Evolutionary conservation across 2,888 invertebrate species (phyloP), one percentile per base, ranked within the genome.

Genomic region (Pandemis heparana): DNA sequence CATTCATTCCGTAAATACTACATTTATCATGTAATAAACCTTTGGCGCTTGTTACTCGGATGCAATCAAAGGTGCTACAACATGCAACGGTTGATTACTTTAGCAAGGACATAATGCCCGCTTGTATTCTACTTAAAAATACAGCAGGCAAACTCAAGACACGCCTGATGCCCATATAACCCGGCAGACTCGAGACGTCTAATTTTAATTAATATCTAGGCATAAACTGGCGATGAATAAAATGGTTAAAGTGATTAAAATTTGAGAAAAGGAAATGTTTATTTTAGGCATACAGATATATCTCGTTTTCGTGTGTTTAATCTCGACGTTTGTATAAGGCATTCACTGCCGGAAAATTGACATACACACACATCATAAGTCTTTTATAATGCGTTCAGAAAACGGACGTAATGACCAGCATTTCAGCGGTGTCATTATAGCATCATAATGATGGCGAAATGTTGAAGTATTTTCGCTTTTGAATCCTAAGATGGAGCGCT

Each of bases 151-250:
- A 67, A 64, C 59, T 71, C 66, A 48, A 53, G 64, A 41, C 38
- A 38, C 73, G 70, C 63, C 60, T 43, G 12, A 32, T 51, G 69
- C 72, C 68, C 59, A 64, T 41, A 14, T 53, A 18, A 64, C 56
- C 64, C 48, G 14, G 39, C 64, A 59, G 71, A 68, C 59, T 60
- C 46, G 68, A 75, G 75, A 64, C 59, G 63, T 64, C 75, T 71
- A 75, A 75, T 75, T 75, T 75, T 71, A 75, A 68, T 75, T 75
- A 75, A 71, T 68, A 67, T 75, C 63, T 63, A 71, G 64, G 69
- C 41, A 38, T 64, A 65, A 12, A 60, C 59, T 69, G 64, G 39
- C 64, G 64, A 43, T 64, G 59, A 69, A 16, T 64, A 12, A 51
- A 69, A 64, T 1, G 18, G n/a, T 1, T 62, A 51, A 18, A 61